A percentile compares a stretch with the other conserved stretches of the same genome.
phyloP scores from a whole-genome alignment of 2,888 invertebrate species.

The Thumatha senex region DNA sequence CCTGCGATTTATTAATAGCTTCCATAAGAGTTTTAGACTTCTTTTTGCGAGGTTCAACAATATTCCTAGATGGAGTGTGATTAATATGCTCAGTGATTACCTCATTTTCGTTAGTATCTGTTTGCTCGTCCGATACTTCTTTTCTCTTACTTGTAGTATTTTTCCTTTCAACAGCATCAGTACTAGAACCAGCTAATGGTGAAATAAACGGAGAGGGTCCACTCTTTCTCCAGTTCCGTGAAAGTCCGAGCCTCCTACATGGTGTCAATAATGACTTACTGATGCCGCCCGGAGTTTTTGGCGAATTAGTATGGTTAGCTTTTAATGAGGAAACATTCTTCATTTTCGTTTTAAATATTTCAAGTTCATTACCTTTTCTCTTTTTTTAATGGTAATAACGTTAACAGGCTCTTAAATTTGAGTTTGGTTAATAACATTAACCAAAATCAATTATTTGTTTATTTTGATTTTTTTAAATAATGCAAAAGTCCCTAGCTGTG shows the following conservation, averaged over 20 bases:
- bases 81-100: slow-evolving; percentile 19
- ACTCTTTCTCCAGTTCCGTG: slow-evolving; percentile 69
- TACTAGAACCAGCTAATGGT: slow-evolving; percentile 46
- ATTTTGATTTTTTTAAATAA: too few species aligned
- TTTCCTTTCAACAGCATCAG: slow-evolving; percentile 37
- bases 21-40: slow-evolving; percentile 54
- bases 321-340: slow-evolving; percentile 56
- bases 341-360: slow-evolving; percentile 36
- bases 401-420: too few species aligned
- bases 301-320: slow-evolving; percentile 53
- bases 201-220: slow-evolving; percentile 69
- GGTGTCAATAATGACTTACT: slow-evolving; percentile 80
- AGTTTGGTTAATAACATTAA: too few species aligned
- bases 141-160: slow-evolving; percentile 53
- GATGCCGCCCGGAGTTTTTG: slow-evolving; percentile 78
- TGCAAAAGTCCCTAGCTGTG: too few species aligned
- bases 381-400: not conserved
- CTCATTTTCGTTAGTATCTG: slow-evolving; percentile 7
- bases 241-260: slow-evolving; percentile 79
- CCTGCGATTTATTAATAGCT: slow-evolving; percentile 31
- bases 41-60: slow-evolving; percentile 52
- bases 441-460: too few species aligned
- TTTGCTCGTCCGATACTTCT: slow-evolving; percentile 36
- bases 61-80: slow-evolving; percentile 51
- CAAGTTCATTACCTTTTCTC: not conserved